These are phyloP conservation scores for Chelonus formosanus DNA, from an alignment of 2,888 invertebrate species.

Conservation along the genomic window DNA sequence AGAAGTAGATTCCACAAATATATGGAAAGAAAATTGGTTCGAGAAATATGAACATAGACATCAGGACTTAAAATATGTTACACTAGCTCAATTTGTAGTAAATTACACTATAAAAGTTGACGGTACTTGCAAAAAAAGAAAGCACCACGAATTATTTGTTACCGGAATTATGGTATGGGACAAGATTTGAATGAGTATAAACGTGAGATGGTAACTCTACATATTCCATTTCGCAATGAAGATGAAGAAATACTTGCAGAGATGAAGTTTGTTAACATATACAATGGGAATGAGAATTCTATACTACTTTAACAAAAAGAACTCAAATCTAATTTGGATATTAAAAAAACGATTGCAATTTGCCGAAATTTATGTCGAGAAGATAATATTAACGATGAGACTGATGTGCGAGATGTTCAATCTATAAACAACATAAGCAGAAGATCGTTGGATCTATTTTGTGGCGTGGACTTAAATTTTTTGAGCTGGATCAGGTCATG, in stretches of 20 bases:
- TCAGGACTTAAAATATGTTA: slow-evolving; percentile 47
- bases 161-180: slow-evolving; percentile 58
- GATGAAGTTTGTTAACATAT: slow-evolving; percentile 52
- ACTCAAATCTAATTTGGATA: slow-evolving; percentile 23
- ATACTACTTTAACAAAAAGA: slow-evolving; percentile 17
- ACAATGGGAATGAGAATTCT: slow-evolving; percentile 14
- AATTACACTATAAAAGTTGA: slow-evolving; percentile 42
- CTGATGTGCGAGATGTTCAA: background rate
- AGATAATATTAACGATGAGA: slow-evolving; percentile 14
- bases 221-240: slow-evolving; percentile 59
- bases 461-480: slow-evolving; percentile 54
- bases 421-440: slow-evolving; percentile 43
- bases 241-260: slow-evolving; percentile 56
- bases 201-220: slow-evolving; percentile 44
- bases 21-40: slow-evolving; percentile 63
- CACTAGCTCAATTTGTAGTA: slow-evolving; percentile 61
- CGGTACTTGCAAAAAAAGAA: slow-evolving; percentile 45
- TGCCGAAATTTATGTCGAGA: slow-evolving; percentile 24
- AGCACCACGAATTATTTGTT: slow-evolving; percentile 54
- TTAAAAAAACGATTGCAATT: slow-evolving; percentile 21
- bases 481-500: slow-evolving; percentile 51
- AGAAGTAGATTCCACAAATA: slow-evolving; percentile 48
- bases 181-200: slow-evolving; percentile 53
- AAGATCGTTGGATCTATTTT: slow-evolving; percentile 45
- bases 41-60: slow-evolving; percentile 62